Base-by-base conservation (phyloP, 2,797 vertebrate species). In the Tapera naevia region DNA sequence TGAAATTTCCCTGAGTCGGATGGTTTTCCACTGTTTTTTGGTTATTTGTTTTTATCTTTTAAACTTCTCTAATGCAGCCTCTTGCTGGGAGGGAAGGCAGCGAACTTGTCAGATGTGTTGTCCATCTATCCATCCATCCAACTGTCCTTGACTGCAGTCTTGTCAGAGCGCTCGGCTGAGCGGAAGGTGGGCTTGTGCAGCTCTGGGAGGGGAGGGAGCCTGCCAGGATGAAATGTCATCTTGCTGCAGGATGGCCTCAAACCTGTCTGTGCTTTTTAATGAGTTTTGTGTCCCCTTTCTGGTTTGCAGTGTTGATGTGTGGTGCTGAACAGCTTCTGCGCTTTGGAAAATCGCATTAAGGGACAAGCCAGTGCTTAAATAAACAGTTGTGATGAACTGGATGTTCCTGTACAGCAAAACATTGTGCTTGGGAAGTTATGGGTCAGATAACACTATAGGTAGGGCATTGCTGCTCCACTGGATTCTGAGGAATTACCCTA, bases 1-100 rank as follows among this genome's bases (percentile, higher is more conserved):
- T 56, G 56, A 86, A 86, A 85, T 69, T 91, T 60, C 51, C 93
- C 86, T 58, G 89, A 90, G 67, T 90, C 48, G 64, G 60, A 50
- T 85, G 41, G 43, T 94, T 90, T 94, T 72, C 5, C 6, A 51
- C 18, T 21, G 15, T 4, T 23, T 19, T 5, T 10, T 33, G 7
- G 15, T 14, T 33, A 7, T 53, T 46, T 13, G 4, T 50, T 15
- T 17, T 9, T 19, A 7, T 15, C 13, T 7, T 19, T 10, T 16
- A 32, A 60, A 39, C 35, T 79, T 88, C 61, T 43, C 50, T 87
- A 80, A 87, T 80, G 80, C 62, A 92, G 43, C 17, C 19, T 37
- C 51, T 79, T 60, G 33, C 84, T 72, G 33, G 50, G 81, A 91
- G 50, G 72, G 71, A 48, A 78, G n/a, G 72, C 5, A 2, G 46